Evolutionary conservation across 2,888 invertebrate species (phyloP).

Genomic region (Catonia carolina): DNA sequence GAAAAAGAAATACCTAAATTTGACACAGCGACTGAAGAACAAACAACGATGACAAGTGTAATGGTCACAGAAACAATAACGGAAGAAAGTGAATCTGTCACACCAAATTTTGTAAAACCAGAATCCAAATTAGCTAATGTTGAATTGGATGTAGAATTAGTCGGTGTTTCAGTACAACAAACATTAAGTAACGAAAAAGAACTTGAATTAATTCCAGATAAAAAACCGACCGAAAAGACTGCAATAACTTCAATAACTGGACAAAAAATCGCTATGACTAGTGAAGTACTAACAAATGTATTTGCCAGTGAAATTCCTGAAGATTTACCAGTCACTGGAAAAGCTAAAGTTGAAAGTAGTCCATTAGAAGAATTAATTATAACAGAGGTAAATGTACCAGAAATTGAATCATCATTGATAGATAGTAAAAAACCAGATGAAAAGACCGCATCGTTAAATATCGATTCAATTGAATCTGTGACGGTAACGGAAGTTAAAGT

Average conservation of each 20-base stretch:
- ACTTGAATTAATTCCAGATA: constrained; percentile 40
- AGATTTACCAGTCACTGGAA: constrained; percentile 28
- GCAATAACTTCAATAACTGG: constrained; percentile 34
- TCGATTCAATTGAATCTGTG: constrained; percentile 42
- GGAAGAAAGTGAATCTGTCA: constrained; percentile 50
- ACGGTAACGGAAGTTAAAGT: constrained; percentile 43
- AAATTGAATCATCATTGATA: constrained; percentile 34
- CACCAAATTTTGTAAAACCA: constrained; percentile 44
- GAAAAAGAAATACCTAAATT: constrained; percentile 40
- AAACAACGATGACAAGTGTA: constrained; percentile 35
- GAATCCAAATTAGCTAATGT: constrained; percentile 46
- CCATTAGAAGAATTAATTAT: constrained; percentile 34
- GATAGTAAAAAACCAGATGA: constrained; percentile 26
- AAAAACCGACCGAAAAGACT: constrained; percentile 37
- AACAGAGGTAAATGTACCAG: constrained; percentile 36
- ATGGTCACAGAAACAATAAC: constrained; percentile 35
- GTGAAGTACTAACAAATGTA: constrained; percentile 38
- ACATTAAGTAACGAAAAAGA: constrained; percentile 46
- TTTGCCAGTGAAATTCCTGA: constrained; percentile 35
- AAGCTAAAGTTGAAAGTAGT: constrained; percentile 35
- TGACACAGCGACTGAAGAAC: constrained; percentile 42
- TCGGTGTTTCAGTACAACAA: constrained; percentile 43
- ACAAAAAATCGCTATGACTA: constrained; percentile 34
- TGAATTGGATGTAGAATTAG: constrained; percentile 35
- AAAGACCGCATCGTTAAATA: constrained; percentile 29